Conservation (phyloP, 2,113 vertebrate species). For the Apodemus speciosus region DNA sequence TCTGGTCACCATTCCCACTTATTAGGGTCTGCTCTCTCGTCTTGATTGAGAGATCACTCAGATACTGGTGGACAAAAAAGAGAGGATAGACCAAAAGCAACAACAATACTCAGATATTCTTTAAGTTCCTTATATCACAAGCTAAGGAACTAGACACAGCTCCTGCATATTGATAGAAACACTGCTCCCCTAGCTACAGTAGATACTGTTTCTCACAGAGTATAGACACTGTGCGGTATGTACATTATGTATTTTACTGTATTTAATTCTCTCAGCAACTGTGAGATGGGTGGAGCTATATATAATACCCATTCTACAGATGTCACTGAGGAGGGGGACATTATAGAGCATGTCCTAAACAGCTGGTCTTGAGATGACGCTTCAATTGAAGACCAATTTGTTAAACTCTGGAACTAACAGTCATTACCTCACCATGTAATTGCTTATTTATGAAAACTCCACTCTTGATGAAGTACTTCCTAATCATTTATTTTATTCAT, state of each 20-base stretch:
- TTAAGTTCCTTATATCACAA: neutral
- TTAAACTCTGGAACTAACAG: neutral
- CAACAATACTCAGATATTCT: neutral
- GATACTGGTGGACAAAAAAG: neutral
- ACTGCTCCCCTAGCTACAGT: neutral
- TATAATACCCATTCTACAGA: neutral
- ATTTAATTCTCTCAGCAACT: constrained; percentile 21
- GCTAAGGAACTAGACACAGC: neutral
- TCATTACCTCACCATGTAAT: neutral
- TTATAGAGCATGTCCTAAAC: neutral
- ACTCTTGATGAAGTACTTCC: neutral
- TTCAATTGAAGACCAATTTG: neutral
- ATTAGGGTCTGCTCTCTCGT: neutral
- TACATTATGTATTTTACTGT: neutral
- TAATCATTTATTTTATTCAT: neutral
- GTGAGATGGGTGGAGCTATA: neutral
- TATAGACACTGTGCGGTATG: neutral
- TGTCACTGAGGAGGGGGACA: neutral
- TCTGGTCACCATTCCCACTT: neutral
- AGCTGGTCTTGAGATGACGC: neutral
- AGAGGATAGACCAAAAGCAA: neutral
- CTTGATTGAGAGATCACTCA: neutral
- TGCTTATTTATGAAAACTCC: constrained; percentile 10
- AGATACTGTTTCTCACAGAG: neutral
- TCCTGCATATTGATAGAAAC: constrained; percentile 4